Base-by-base conservation (phyloP, 2,888 invertebrate species). In the Heliconius charithonia region DNA sequence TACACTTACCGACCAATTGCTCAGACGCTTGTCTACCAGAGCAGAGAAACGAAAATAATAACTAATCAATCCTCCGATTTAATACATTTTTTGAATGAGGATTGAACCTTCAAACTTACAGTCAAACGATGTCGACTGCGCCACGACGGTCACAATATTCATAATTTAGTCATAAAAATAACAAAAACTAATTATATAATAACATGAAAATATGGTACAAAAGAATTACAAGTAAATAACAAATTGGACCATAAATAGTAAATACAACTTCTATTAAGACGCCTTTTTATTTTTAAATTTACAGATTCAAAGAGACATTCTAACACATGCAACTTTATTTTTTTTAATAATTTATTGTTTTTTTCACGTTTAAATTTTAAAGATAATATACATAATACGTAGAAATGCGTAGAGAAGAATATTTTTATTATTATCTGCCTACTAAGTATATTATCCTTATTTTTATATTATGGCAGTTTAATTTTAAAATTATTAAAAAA, bases 401-500 rank as follows among this genome's bases (percentile, higher is more conserved):
- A 59, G 72, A 72, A 37, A 59, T 59, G 32, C 16, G 32, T 59
- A 72, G 72, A 72, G 59, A 72, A 72, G 72, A 59, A 59, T 59
- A n/a, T 59, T 72, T 51, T 32, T 41, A 32, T 72, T 59, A 37
- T 72, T 4, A 72, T 9, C 32, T 72, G 37, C 72, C 22, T 59
- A 72, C 72, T 72, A 72, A 59, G 59, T 72, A 72, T 72, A 72
- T 72, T 59, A 72, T 72, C 72, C 37, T 59, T 72, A 59, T 25
- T 4, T n/a, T 37, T 32, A 56, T 56, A 25, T 41, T 41, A 72
- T 72, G 59, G 59, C 72, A 72, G 59, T 59, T 59, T 59, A 72
- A 59, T 25, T 72, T 72, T 59, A 59, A 59, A 72, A 72, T 59
- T n/a, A 72, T 59, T 9, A 59, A n/a, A 29, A 63, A 76, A n/a